Conservation (phyloP, 2,888 invertebrate species). For the Zonitis immaculata region DNA sequence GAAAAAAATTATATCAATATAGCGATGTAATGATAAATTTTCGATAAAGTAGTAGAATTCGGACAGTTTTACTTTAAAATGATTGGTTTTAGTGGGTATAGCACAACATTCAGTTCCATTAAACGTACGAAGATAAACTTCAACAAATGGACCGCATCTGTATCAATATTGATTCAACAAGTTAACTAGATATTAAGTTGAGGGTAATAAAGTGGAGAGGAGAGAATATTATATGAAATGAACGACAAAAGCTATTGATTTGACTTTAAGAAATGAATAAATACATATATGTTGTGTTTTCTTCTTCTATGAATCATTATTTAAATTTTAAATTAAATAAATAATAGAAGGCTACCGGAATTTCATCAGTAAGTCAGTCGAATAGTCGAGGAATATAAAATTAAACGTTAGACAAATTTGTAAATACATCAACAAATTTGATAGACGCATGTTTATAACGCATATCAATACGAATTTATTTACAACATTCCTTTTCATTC, state of each 20-base stretch:
- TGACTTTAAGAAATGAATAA: too few relatives aligned
- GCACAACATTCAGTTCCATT: background rate
- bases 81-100: background rate
- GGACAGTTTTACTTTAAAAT: background rate
- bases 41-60: background rate
- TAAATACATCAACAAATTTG: background rate
- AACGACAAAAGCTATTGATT: background rate
- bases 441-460: background rate
- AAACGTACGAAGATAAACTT: conserved; percentile 2
- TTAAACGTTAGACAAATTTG: background rate
- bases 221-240: background rate
- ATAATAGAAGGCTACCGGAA: background rate
- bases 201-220: too few relatives aligned
- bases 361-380: background rate
- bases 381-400: background rate
- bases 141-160: conserved; percentile 15
- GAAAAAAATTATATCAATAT: too few relatives aligned
- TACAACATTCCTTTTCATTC: background rate
- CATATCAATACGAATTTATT: conserved; percentile 1
- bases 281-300: background rate
- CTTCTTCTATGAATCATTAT: background rate
- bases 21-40: too few relatives aligned
- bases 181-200: conserved; percentile 16
- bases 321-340: background rate
- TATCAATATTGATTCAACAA: conserved; percentile 26